phyloP scores from a whole-genome alignment of 2,888 invertebrate genomes.

The Gastrophysa polygoni region DNA sequence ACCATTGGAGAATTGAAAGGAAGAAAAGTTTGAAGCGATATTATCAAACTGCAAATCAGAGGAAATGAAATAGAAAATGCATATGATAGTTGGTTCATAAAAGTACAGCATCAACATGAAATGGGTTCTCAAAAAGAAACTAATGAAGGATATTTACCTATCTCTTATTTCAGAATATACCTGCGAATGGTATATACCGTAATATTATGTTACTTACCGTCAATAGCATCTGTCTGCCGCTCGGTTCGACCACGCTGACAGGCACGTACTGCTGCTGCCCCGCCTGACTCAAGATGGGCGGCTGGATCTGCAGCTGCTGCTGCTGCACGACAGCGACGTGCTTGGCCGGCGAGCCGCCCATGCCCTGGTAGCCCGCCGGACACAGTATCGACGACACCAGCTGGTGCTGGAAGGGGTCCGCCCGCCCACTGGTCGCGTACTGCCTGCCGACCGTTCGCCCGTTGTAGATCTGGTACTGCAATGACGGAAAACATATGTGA shows the following conservation, averaged over 20 bases:
- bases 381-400: slow-evolving; percentile 94
- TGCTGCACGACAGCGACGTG: slow-evolving; percentile 74
- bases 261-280: slow-evolving; percentile 91
- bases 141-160: too few species aligned
- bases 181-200: too few species aligned
- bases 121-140: too few species aligned
- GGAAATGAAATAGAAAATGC: too few species aligned
- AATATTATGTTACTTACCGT: slow-evolving; percentile 60
- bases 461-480: slow-evolving; percentile 83
- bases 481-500: neutral
- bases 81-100: too few species aligned
- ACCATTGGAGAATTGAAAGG: too few species aligned
- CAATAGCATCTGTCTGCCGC: slow-evolving; percentile 78
- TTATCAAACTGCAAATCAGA: too few species aligned
- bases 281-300: slow-evolving; percentile 78
- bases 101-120: too few species aligned
- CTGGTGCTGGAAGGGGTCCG: slow-evolving; percentile 89
- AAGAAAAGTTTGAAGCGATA: too few species aligned
- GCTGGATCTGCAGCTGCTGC: slow-evolving; percentile 76
- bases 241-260: slow-evolving; percentile 90
- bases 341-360: slow-evolving; percentile 71
- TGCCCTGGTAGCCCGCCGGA: slow-evolving; percentile 83
- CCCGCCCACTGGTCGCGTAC: slow-evolving; percentile 66
- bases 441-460: slow-evolving; percentile 72
- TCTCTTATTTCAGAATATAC: too few species aligned